Evolutionary conservation across 2,888 invertebrate species (phyloP).

Genomic region (Phytoseiulus persimilis): DNA sequence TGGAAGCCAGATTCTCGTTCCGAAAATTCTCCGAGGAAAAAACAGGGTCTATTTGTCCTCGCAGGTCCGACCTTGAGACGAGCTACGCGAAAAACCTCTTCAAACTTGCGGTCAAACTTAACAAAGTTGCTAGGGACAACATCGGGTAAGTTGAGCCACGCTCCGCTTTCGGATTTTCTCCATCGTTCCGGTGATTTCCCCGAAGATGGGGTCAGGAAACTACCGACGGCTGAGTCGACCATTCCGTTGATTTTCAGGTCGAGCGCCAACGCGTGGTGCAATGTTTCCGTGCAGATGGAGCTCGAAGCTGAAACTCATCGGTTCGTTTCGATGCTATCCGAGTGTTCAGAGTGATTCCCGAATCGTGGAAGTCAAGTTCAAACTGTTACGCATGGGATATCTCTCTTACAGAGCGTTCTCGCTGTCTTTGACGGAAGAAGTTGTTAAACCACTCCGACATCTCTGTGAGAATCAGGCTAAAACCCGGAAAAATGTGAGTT

Average conservation of each 20-base stretch:
- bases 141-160: conserved; percentile 49
- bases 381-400: background rate
- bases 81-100: conserved; percentile 81
- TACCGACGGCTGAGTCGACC: no score
- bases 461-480: conserved; percentile 56
- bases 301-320: conserved; percentile 79
- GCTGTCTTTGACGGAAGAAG: conserved; percentile 69
- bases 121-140: conserved; percentile 61
- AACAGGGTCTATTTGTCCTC: conserved; percentile 47
- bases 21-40: background rate
- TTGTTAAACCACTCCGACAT: conserved; percentile 73
- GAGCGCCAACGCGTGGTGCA: conserved; percentile 80
- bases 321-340: conserved; percentile 50
- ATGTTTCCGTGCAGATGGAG: conserved; percentile 84
- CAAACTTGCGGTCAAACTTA: conserved; percentile 74
- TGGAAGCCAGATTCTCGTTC: background rate
- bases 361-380: background rate
- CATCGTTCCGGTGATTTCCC: background rate
- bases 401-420: conserved; percentile 62
- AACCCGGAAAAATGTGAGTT: conserved; percentile 55
- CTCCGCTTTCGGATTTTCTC: background rate
- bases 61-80: conserved; percentile 78
- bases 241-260: conserved; percentile 49
- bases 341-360: conserved; percentile 41
- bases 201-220: no score